A percentile compares a stretch with the other conserved stretches of the same genome.
phyloP scores from a whole-genome alignment of 2,797 vertebrate species.

The Neopelma chrysocephalum region DNA sequence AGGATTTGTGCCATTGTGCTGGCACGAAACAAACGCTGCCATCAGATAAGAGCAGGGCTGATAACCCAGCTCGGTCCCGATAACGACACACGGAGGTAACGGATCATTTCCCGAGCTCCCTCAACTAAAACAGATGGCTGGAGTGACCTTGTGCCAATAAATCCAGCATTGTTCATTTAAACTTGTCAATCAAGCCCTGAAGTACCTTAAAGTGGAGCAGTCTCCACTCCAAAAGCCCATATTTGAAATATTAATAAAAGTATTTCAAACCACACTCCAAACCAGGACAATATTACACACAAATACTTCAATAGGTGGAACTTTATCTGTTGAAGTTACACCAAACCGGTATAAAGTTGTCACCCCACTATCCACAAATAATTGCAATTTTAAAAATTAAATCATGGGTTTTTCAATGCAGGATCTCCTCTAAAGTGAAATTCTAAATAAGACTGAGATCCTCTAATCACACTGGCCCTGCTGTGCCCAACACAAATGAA shows the following conservation, averaged over 20 bases:
- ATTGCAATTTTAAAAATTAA: not conserved
- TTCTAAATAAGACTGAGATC: not conserved
- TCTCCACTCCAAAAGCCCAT: not conserved
- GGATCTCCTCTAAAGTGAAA: not conserved
- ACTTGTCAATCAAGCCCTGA: not conserved
- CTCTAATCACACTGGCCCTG: not conserved
- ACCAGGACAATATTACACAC: not conserved
- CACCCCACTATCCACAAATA: not conserved
- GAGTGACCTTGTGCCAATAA: not conserved
- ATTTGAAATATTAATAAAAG: not conserved
- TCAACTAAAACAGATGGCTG: not conserved
- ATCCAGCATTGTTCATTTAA: not conserved
- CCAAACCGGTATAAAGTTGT: not conserved
- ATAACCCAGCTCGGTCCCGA: not conserved
- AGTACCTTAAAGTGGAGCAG: not conserved
- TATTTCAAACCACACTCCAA: not conserved
- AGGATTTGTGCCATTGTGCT: not conserved
- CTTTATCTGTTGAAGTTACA: not conserved
- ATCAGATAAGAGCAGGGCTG: not conserved
- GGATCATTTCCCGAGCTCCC: constrained; percentile 9
- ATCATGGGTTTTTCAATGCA: not conserved
- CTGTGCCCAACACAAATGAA: not conserved
- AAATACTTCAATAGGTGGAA: not conserved
- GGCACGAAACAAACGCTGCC: not conserved
- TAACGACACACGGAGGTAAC: not conserved